A percentile compares a stretch with the other conserved stretches of the same genome.
Evolutionary conservation across 2,113 vertebrate genomes (phyloP).

Genomic region (Oplegnathus fasciatus): DNA sequence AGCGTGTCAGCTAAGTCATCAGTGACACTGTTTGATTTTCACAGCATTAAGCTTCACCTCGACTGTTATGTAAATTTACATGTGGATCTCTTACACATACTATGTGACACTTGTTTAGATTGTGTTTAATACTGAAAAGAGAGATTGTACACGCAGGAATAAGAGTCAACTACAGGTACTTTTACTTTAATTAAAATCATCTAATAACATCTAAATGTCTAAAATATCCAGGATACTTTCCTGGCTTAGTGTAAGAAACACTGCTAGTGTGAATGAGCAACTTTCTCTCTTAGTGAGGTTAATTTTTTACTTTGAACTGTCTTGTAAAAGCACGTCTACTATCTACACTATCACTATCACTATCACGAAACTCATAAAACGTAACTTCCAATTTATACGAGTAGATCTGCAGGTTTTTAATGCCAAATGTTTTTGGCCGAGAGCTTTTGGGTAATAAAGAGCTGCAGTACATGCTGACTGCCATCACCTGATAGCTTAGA

Average conservation of each 20-base stretch:
- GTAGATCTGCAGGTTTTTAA: not conserved
- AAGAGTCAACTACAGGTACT: not conserved
- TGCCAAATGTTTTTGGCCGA: not conserved
- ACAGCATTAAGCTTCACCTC: not conserved
- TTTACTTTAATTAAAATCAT: not conserved
- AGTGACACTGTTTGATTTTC: conserved; percentile 4
- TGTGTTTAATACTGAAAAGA: not conserved
- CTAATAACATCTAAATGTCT: not conserved
- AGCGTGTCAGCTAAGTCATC: conserved; percentile 17
- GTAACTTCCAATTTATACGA: not conserved
- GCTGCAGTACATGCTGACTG: not conserved
- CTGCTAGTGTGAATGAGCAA: not conserved
- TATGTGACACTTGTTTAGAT: not conserved
- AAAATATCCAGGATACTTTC: not conserved
- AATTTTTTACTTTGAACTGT: conserved; percentile 2
- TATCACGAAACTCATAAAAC: not conserved
- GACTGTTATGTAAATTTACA: conserved; percentile 11
- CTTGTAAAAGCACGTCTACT: conserved; percentile 13
- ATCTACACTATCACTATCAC: too few relatives aligned
- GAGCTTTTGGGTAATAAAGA: not conserved
- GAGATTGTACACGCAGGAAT: not conserved
- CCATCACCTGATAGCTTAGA: not conserved
- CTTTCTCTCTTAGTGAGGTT: not conserved
- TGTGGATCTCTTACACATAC: not conserved
- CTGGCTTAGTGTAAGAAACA: not conserved